A percentile compares a stretch with the other conserved stretches of the same genome.
phyloP scores from a whole-genome alignment of 2,797 vertebrate species.

The Argya squamiceps region DNA sequence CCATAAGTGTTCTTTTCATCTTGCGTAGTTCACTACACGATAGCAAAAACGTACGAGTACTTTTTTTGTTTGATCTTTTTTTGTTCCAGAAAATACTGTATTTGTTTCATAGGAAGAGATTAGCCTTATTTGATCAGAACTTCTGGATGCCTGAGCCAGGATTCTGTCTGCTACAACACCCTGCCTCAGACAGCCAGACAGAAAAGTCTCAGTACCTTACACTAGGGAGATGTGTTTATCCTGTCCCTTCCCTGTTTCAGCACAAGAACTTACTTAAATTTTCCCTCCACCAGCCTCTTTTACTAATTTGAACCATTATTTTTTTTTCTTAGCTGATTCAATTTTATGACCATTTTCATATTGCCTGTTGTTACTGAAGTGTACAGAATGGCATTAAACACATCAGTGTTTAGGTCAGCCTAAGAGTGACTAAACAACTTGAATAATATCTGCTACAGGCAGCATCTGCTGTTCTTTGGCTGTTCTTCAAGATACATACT shows the following conservation, averaged over 20 bases:
- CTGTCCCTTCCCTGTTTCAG: neutral
- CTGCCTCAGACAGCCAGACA: neutral
- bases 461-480: neutral
- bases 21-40: neutral
- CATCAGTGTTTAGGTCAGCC: neutral
- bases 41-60: neutral
- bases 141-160: neutral
- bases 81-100: neutral
- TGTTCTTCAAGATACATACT: neutral
- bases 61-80: neutral
- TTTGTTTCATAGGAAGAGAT: neutral
- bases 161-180: neutral
- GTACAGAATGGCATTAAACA: neutral
- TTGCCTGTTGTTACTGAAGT: neutral
- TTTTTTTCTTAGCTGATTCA: neutral
- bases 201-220: neutral
- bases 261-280: neutral
- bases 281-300: neutral
- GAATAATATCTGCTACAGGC: neutral
- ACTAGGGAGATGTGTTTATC: neutral
- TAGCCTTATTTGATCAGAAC: neutral
- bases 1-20: neutral
- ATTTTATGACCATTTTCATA: neutral
- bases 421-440: neutral
- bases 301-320: neutral